Evolutionary conservation across 1,140 invertebrate species (phyloP).

Genomic region (Lysiphlebus fabarum): DNA sequence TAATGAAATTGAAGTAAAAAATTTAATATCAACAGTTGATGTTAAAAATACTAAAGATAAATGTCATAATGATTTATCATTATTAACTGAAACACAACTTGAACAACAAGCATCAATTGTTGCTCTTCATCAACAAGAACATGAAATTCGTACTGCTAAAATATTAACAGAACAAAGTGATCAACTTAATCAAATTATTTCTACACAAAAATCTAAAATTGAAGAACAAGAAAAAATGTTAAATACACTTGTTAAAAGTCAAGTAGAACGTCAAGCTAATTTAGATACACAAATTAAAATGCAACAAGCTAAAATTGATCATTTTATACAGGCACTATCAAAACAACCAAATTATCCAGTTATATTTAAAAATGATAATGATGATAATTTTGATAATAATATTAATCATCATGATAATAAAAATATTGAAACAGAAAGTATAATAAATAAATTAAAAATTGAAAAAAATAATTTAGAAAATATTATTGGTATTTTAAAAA

Average conservation of each 20-base stretch:
- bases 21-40: neutral
- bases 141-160: conserved; percentile 38
- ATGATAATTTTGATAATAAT: conserved; percentile 12
- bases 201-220: conserved; percentile 35
- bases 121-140: conserved; percentile 44
- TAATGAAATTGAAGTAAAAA: neutral
- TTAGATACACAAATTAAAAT: conserved; percentile 46
- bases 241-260: conserved; percentile 38
- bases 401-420: conserved; percentile 11
- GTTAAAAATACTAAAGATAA: too few species aligned
- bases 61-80: conserved; percentile 24
- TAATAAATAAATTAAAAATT: conserved; percentile 37
- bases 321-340: conserved; percentile 36
- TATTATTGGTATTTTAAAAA: conserved; percentile 39
- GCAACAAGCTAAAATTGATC: conserved; percentile 45
- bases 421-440: conserved; percentile 33
- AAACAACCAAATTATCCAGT: neutral
- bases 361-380: conserved; percentile 1
- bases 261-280: conserved; percentile 41
- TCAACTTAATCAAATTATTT: conserved; percentile 35
- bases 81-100: conserved; percentile 34
- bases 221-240: conserved; percentile 44
- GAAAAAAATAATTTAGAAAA: conserved; percentile 45
- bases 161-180: conserved; percentile 42
- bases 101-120: conserved; percentile 40